Base-by-base conservation (phyloP, 1,140 invertebrate genomes). In the Probaryconus sp. region DNA sequence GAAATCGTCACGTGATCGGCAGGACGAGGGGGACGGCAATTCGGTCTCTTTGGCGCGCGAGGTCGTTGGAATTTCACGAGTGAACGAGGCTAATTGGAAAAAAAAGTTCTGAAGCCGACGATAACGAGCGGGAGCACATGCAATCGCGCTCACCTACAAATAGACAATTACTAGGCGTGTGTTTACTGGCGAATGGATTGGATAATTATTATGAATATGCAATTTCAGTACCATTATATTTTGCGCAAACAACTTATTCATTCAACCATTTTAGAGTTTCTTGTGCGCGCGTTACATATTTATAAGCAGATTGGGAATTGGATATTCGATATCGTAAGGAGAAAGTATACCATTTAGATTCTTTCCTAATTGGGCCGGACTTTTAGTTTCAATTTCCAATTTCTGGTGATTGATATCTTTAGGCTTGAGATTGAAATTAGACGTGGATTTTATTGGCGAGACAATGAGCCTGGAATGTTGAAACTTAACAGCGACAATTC, bases 81-180 rank as follows among this genome's bases (percentile, higher is more conserved):
- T 63, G 68, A 78, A 80, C 37, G 71, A 80, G 79, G 76, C 61
- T 78, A 75, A 78, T 78, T 80, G 68, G 76, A 58, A 47, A 61
- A 61, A 65, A 68, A 76, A 70, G 48, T 7, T 18, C n/a, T n/a
- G 30, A 16, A 11, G 9, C 11, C 60, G 47, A 69, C 58, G 51
- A 68, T 74, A 79, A 75, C 69, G 45, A 76, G 58, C 31, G 53
- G 6, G 24, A 42, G 45, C 55, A 37, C 76, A 73, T 63, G 56
- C 70, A 42, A 70, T 18, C 28, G 55, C 20, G 18, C 24, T 42
- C 18, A 45, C 48, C 50, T 40, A 40, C 20, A 45, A 64, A 72
- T 45, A 72, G 68, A 64, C 68, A 69, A 69, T 75, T 75, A 65
- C 60, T 48, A 51, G 26, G 37, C 14, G 61, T 38, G 33, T 47